Conservation (phyloP, 2,888 invertebrate species). For the Mystacides longicornis region DNA sequence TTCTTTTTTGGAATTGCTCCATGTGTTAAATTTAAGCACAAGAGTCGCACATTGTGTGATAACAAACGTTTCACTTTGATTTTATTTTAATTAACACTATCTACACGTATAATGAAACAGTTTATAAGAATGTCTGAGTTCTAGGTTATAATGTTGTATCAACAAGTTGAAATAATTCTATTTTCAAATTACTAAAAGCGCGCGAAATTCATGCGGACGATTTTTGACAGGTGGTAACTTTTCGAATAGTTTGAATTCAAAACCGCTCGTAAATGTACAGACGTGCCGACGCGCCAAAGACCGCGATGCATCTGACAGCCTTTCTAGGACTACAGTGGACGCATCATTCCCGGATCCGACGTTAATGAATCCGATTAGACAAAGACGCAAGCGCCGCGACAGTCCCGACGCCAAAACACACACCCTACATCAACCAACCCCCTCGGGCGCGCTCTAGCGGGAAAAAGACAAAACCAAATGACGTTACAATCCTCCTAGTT, state of each 20-base stretch:
- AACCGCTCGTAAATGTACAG: constrained; percentile 20
- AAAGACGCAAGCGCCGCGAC: constrained; percentile 25
- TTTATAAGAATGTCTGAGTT: neutral
- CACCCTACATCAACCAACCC: constrained; percentile 16
- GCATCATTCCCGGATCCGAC: constrained; percentile 48
- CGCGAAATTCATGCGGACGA: constrained; percentile 14
- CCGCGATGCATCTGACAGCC: constrained; percentile 31
- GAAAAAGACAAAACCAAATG: constrained; percentile 26
- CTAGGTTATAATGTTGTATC: neutral
- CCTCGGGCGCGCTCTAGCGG: constrained; percentile 13
- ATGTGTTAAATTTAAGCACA: neutral
- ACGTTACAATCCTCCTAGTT: constrained; percentile 20
- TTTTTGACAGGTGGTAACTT: constrained; percentile 31
- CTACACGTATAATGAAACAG: neutral
- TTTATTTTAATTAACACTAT: neutral
- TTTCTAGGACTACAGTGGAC: constrained; percentile 46
- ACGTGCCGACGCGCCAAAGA: constrained; percentile 34
- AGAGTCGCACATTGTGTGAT: neutral
- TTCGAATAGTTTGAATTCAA: constrained; percentile 29
- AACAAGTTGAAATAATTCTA: neutral
- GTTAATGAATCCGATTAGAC: constrained; percentile 53
- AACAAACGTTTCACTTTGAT: neutral
- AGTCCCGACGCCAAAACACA: constrained; percentile 15
- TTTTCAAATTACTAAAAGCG: constrained; percentile 13
- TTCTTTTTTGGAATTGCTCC: neutral